Evolutionary conservation across 2,888 invertebrate genomes (phyloP).

Genomic region (Cabera pusaria): DNA sequence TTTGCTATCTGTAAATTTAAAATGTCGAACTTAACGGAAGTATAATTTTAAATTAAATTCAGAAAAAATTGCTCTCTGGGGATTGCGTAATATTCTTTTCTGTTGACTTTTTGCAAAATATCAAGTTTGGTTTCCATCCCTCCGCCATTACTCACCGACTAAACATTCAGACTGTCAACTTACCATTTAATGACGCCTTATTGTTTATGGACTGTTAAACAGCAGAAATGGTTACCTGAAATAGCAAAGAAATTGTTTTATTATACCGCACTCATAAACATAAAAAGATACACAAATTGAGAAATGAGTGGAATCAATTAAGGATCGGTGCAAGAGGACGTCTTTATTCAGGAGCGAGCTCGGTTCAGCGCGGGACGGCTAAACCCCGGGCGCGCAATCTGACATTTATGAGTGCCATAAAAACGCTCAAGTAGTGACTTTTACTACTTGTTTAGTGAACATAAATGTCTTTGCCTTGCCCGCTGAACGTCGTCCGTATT

Average conservation of each 20-base stretch:
- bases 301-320: slow-evolving; percentile 71
- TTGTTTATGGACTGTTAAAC: slow-evolving; percentile 49
- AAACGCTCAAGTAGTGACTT: slow-evolving; percentile 84
- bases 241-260: slow-evolving; percentile 51
- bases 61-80: too few relatives aligned
- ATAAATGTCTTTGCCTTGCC: slow-evolving; percentile 84
- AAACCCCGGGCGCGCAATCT: slow-evolving; percentile 80
- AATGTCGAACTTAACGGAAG: too few relatives aligned
- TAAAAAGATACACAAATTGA: slow-evolving; percentile 55
- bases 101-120: too few relatives aligned
- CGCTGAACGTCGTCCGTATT: slow-evolving; percentile 81
- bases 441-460: slow-evolving; percentile 85
- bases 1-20: too few relatives aligned
- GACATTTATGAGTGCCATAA: slow-evolving; percentile 84
- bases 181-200: slow-evolving; percentile 57
- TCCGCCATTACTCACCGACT: slow-evolving; percentile 36
- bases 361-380: slow-evolving; percentile 53
- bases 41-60: too few relatives aligned
- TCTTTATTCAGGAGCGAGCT: slow-evolving; percentile 48
- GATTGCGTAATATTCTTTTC: too few relatives aligned
- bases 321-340: slow-evolving; percentile 35
- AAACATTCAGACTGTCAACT: slow-evolving; percentile 42
- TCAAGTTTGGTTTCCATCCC: slow-evolving; percentile 33
- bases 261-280: slow-evolving; percentile 40
- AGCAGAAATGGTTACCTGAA: slow-evolving; percentile 66